Evolutionary conservation across 2,888 invertebrate species (phyloP).

Genomic region (Ormyrus rosae): DNA sequence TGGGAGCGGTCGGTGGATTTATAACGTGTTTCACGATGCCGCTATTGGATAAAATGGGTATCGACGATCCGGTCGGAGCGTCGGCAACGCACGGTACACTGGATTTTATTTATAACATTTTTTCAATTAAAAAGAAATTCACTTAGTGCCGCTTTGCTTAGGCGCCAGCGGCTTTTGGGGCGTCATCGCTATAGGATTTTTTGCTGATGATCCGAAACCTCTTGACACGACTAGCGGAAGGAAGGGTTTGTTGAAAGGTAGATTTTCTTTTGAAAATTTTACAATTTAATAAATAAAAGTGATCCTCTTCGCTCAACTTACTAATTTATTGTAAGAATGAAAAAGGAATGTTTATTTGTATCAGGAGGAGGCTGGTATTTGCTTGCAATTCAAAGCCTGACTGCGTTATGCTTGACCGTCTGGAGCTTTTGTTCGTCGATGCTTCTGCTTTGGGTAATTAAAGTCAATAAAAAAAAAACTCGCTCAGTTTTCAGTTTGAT

Average conservation of each 20-base stretch:
- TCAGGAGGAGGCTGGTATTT: constrained; percentile 92
- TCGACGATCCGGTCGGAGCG: constrained; percentile 96
- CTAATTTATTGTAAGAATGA: background rate
- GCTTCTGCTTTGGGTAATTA: constrained; percentile 82
- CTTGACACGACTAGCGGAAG: constrained; percentile 88
- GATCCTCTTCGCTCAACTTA: background rate
- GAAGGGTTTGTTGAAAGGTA: constrained; percentile 85
- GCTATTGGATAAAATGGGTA: constrained; percentile 84
- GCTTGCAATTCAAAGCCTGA: constrained; percentile 87
- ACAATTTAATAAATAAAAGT: background rate
- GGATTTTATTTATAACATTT: background rate
- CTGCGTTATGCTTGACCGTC: constrained; percentile 82
- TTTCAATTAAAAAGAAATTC: constrained; percentile 1
- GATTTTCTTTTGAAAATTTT: background rate
- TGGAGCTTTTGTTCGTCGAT: constrained; percentile 88
- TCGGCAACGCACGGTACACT: constrained; percentile 87
- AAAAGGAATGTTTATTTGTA: background rate
- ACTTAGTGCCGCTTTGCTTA: constrained; percentile 28
- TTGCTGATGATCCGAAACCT: constrained; percentile 90
- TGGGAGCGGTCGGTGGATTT: constrained; percentile 88
- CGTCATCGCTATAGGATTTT: constrained; percentile 90
- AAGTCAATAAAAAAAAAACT: constrained; percentile 1
- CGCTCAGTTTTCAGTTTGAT: background rate
- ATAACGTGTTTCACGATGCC: constrained; percentile 85
- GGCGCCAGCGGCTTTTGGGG: constrained; percentile 80